Base-by-base conservation (phyloP, 2,888 invertebrate genomes). In the Hirtodrosophila duncani region DNA sequence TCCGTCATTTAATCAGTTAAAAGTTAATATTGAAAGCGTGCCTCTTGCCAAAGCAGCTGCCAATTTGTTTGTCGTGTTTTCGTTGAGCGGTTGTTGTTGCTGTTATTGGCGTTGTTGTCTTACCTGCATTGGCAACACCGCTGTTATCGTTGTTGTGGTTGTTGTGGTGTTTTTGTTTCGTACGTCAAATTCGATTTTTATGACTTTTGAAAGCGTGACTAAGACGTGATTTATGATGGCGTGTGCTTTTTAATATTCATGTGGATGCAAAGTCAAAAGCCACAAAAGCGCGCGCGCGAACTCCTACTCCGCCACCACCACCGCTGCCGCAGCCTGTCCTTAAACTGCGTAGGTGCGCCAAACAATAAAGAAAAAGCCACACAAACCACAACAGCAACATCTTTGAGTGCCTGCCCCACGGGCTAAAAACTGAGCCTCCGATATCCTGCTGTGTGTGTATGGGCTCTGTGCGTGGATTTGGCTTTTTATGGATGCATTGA, bases 191-290 rank as follows among this genome's bases (percentile, higher is more conserved):
- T 78, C 82, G 81, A 84, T 83, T 84, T 84, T 84, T 84, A 84
- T 83, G 85, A 83, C 72, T 82, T 84, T 84, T 85, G 82, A 84
- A 83, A 84, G 84, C 85, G 85, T 86, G 86, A 86, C 86, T 83
- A 83, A 82, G 74, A 69, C 77, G 85, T 86, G 86, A 86, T 86
- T 86, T 86, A 86, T 85, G 85, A 84, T 86, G 85, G 85, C 85
- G 86, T 86, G 85, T 84, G 85, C 82, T 84, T 84, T 85, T 84
- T 82, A 82, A 83, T 83, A 82, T 83, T 84, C 84, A 84, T 84
- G 83, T 81, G 80, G 46, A 41, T n/a, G n/a, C 24, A 18, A 49
- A 38, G 20, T 20, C 20, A 20, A 20, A 20, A 20, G 20, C 59
- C 39, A 71, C 39, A 37, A 14, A 33, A 33, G 10, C 34, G 34